phyloP scores from a whole-genome alignment of 2,113 vertebrate genomes.

The Diadophis punctatus region DNA sequence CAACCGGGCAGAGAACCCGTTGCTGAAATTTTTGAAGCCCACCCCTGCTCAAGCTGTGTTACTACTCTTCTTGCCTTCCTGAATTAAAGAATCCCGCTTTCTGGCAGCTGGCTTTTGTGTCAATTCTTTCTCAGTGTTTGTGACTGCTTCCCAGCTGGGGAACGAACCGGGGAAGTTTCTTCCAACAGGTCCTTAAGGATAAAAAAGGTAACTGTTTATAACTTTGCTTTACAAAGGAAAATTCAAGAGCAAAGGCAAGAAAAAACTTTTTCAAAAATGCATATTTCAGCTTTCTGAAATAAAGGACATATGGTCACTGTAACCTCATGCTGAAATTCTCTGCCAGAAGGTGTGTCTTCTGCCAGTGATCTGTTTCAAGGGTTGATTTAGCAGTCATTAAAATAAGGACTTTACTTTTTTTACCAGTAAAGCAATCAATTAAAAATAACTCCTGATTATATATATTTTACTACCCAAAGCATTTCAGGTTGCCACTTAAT shows the following conservation, averaged over 20 bases:
- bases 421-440: not conserved
- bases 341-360: not conserved
- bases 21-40: too few relatives aligned
- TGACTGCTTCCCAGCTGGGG: too few relatives aligned
- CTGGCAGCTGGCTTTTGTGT: too few relatives aligned
- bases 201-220: not conserved
- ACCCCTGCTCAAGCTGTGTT: too few relatives aligned
- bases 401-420: not conserved
- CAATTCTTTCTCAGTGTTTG: too few relatives aligned
- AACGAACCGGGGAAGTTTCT: too few relatives aligned
- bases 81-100: too few relatives aligned
- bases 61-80: too few relatives aligned
- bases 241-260: not conserved
- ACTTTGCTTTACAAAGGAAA: not conserved
- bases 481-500: not conserved
- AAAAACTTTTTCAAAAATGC: not conserved
- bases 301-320: not conserved
- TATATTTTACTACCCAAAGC: not conserved
- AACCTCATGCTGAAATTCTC: not conserved
- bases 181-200: not conserved
- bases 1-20: too few relatives aligned
- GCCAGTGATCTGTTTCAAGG: not conserved
- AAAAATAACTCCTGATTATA: not conserved
- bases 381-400: not conserved
- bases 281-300: not conserved